A percentile compares a stretch with the other conserved stretches of the same genome.
phyloP scores from a whole-genome alignment of 2,888 invertebrate genomes.

The Acholoe squamosa region DNA sequence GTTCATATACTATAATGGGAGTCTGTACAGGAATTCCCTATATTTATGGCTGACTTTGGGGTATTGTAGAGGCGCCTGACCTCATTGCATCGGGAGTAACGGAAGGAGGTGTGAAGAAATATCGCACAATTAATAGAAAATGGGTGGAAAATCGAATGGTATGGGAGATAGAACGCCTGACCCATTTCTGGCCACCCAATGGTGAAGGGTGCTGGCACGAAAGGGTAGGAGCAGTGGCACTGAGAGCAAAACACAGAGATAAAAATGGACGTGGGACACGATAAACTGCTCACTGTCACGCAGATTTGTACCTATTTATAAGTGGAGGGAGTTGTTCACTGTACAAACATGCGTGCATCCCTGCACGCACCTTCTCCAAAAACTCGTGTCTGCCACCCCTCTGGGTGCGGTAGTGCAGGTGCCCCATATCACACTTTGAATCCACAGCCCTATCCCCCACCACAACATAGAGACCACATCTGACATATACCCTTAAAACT shows the following conservation, averaged over 20 bases:
- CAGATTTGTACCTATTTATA: constrained; percentile 37
- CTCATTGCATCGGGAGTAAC: no score
- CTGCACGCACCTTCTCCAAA: background rate
- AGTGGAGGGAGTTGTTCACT: background rate
- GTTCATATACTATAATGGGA: no score
- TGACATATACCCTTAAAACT: no score
- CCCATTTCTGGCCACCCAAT: background rate
- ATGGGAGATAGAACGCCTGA: background rate
- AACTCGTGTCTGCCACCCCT: no score
- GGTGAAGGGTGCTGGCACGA: background rate
- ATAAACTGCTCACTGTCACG: constrained; percentile 28
- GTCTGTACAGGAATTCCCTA: no score
- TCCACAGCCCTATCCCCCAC: no score
- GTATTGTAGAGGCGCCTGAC: no score
- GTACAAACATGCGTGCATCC: background rate
- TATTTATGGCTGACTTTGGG: no score
- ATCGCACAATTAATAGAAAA: background rate
- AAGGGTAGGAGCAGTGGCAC: background rate
- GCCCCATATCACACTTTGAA: no score
- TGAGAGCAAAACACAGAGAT: background rate
- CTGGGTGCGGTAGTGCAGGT: no score
- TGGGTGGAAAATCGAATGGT: background rate
- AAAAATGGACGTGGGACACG: constrained; percentile 25
- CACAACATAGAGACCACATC: no score
- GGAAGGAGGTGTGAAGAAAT: no score